Conservation (phyloP, 2,113 vertebrate species). For the Circaetus gallicus region DNA sequence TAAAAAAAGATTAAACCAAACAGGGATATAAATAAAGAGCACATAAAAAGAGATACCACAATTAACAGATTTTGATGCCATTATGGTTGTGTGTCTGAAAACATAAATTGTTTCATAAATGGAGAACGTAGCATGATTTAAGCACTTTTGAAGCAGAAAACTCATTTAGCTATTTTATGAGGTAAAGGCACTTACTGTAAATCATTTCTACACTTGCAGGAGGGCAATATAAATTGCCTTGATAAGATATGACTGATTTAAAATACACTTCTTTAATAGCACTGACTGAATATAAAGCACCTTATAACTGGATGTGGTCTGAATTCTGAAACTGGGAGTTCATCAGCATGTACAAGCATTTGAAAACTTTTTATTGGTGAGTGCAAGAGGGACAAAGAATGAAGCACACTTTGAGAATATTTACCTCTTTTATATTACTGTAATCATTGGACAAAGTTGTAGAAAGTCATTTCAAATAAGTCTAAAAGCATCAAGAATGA, state of each 20-base stretch:
- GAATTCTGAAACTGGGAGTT: constrained; percentile 1
- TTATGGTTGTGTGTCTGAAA: constrained; percentile 50
- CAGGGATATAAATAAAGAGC: constrained; percentile 58
- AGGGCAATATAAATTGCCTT: constrained; percentile 69
- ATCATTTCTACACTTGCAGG: constrained; percentile 66
- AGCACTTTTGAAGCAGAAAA: constrained; percentile 73
- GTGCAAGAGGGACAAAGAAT: background rate
- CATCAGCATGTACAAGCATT: background rate
- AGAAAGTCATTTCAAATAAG: background rate
- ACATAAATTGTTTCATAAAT: constrained; percentile 65
- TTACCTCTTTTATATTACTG: background rate
- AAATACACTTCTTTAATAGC: constrained; percentile 64
- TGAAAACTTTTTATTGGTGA: background rate
- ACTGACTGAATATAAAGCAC: constrained; percentile 66
- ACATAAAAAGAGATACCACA: constrained; percentile 30
- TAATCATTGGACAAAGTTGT: background rate
- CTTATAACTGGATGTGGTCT: constrained; percentile 39
- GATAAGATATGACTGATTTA: constrained; percentile 73
- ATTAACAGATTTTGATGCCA: constrained; percentile 70
- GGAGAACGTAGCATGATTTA: constrained; percentile 67
- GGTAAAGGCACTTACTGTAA: constrained; percentile 70
- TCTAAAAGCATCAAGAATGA: background rate
- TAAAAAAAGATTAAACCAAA: constrained; percentile 59
- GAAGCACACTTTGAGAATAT: background rate
- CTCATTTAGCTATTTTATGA: constrained; percentile 77